Evolutionary conservation across 2,797 vertebrate genomes (phyloP), one percentile per base, ranked within the genome.

Genomic region (Acomys russatus): DNA sequence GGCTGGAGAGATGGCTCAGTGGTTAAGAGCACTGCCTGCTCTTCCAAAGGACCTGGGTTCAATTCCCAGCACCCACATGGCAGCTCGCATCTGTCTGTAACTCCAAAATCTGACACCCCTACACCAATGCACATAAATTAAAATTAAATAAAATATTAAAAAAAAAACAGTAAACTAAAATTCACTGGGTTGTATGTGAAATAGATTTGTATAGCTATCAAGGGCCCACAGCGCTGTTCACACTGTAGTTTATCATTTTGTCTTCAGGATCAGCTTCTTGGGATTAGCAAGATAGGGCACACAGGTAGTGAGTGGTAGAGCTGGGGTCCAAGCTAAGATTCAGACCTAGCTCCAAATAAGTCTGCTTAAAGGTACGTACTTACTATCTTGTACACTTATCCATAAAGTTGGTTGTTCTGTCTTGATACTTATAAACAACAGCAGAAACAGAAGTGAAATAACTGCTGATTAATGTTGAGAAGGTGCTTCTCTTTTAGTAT

Each of bases 191-290:
- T 76, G 15, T 88, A n/a, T 92, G 14, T 85, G 54, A 94, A 84
- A 77, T 95, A 84, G 49, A 77, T 97, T 33, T 91, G 14, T 93
- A 33, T 83, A 92, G 49, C 82, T 96, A 22, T n/a, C 28, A 88
- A 87, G 88, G 18, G 49, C 73, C 30, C 9, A 0, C 44, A 93
- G 35, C 59, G 11, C 83, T 80, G 59, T 54, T 96, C 56, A 56
- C 74, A 78, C 9, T 83, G 5, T 76, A 49, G 44, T 28, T 90
- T 80, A 85, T 82, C 68, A 84, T 90, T 94, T 94, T 88, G 11
- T 94, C 79, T 56, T 88, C 77, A 78, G 35, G 49, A 3, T 54
- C 63, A 44, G 66, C 70, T 92, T 93, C n/a, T 30, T 63, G 74
- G 33, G 49, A 18, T 71, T 88, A 73, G 64, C 1, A 44, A 94